A percentile compares a stretch with the other conserved stretches of the same genome.
These are phyloP conservation scores for Drosophila jambulina DNA, from an alignment of 1,140 invertebrate species.

Conservation along the genomic window DNA sequence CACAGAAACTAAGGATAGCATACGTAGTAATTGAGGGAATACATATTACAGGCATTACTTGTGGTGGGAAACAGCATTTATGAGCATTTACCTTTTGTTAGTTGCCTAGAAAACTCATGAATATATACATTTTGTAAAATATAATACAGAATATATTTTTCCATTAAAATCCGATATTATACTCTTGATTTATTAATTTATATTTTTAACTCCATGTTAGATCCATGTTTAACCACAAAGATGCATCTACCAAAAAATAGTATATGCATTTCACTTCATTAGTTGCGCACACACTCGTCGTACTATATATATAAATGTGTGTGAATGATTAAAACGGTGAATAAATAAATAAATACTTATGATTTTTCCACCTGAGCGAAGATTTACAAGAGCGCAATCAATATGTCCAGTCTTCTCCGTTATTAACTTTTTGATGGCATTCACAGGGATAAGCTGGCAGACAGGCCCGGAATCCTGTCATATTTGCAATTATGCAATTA, in stretches of 20 bases:
- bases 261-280: conserved; percentile 2
- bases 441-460: conserved; percentile 17
- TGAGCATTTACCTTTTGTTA: not conserved
- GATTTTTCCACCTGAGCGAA: conserved; percentile 7
- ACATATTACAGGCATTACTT: not conserved
- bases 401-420: not conserved
- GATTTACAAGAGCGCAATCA: conserved; percentile 19
- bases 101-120: not conserved
- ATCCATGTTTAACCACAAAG: not conserved
- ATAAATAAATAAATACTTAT: conserved; percentile 16
- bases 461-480: not conserved
- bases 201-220: too few species aligned
- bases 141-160: not conserved
- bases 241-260: not conserved
- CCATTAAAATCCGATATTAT: not conserved
- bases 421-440: conserved; percentile 36
- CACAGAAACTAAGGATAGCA: too few species aligned
- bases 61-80: not conserved
- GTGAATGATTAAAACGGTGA: conserved; percentile 1
- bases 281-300: not conserved
- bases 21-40: not conserved
- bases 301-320: not conserved
- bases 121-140: not conserved
- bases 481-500: conserved; percentile 47
- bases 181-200: not conserved